Percentiles rank a stretch among this genome's conserved stretches.
Evolutionary conservation across 2,113 vertebrate genomes (phyloP).

Genomic region (Oophaga pumilio): DNA sequence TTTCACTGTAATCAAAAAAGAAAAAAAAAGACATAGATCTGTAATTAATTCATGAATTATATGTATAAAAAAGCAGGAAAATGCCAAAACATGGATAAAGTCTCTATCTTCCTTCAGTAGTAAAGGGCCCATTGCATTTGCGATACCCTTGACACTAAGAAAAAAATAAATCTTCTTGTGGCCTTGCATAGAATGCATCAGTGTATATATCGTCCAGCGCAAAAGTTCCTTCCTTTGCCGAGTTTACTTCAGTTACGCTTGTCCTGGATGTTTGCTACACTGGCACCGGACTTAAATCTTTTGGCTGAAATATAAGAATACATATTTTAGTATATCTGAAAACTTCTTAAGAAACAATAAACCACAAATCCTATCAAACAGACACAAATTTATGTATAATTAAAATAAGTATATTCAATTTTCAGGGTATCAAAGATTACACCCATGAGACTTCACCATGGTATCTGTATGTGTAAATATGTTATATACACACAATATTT

Average conservation of each 20-base stretch:
- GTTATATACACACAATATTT: too few relatives aligned
- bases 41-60: not conserved
- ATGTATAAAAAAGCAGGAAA: not conserved
- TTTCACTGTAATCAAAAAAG: not conserved
- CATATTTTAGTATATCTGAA: not conserved
- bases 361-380: not conserved
- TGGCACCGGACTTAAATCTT: slow-evolving; percentile 85
- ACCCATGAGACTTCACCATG: too few relatives aligned
- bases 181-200: not conserved
- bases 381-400: not conserved
- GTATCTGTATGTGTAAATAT: too few relatives aligned
- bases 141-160: not conserved
- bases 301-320: slow-evolving; percentile 80
- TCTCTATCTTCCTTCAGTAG: not conserved
- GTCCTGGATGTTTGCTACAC: slow-evolving; percentile 89
- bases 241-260: slow-evolving; percentile 82
- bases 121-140: not conserved
- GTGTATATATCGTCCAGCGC: slow-evolving; percentile 24
- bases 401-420: too few relatives aligned
- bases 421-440: too few relatives aligned
- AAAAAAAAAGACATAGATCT: not conserved
- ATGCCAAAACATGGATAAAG: not conserved
- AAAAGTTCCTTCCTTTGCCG: slow-evolving; percentile 47
- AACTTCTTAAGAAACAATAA: not conserved
- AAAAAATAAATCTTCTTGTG: not conserved